phyloP scores from a whole-genome alignment of 2,797 vertebrate genomes.

The Manis crassicaudata region DNA sequence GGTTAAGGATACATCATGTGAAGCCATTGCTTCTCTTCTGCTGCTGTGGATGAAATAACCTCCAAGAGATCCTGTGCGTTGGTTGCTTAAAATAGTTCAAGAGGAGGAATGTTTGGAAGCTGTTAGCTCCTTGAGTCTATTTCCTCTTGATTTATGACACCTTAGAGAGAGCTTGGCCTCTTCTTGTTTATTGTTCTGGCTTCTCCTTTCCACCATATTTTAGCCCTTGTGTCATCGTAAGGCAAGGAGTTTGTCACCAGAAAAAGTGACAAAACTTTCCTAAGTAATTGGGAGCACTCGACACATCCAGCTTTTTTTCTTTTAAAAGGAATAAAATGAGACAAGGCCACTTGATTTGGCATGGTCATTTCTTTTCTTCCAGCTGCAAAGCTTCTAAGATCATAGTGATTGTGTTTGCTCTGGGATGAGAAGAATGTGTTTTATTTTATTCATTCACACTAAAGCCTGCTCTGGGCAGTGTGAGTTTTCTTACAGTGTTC shows the following conservation, averaged over 20 bases:
- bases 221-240: not conserved
- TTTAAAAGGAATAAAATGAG: not conserved
- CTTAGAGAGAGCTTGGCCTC: constrained; percentile 9
- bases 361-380: not conserved
- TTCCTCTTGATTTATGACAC: constrained; percentile 74
- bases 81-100: constrained; percentile 74
- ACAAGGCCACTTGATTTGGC: constrained; percentile 38
- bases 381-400: constrained; percentile 26
- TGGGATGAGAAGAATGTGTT: constrained; percentile 6
- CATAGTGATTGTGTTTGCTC: not conserved
- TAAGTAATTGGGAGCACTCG: not conserved
- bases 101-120: constrained; percentile 74
- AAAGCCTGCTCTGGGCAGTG: not conserved
- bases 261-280: constrained; percentile 26
- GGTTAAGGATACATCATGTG: constrained; percentile 6
- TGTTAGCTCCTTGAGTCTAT: constrained; percentile 42
- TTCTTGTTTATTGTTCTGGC: constrained; percentile 55
- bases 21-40: not conserved
- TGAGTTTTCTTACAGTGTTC: not conserved
- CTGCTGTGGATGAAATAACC: constrained; percentile 65
- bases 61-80: constrained; percentile 34
- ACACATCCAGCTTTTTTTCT: not conserved
- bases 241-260: constrained; percentile 42
- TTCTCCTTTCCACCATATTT: constrained; percentile 53
- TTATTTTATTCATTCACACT: not conserved